These are phyloP conservation scores for Chelonoidis abingdonii DNA, from an alignment of 2,113 vertebrate species.

Conservation along the genomic window DNA sequence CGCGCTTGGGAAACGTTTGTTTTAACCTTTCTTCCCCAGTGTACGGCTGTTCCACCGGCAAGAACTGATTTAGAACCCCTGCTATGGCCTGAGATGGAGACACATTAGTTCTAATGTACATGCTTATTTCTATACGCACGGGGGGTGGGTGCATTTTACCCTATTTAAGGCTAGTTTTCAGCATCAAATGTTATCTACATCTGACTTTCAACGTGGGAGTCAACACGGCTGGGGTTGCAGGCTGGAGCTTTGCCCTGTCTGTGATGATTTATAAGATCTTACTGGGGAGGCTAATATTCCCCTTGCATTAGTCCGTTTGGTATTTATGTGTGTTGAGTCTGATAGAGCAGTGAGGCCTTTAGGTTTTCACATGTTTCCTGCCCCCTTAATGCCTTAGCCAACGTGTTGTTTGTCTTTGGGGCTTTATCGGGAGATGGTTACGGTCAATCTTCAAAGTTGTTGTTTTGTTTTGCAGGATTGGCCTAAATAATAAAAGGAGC, in stretches of 20 bases:
- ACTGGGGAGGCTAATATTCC: neutral
- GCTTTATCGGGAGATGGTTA: neutral
- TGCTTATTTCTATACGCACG: neutral
- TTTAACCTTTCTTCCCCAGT: neutral
- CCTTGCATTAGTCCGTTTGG: neutral
- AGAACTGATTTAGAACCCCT: neutral
- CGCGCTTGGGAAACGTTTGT: rapidly evolving
- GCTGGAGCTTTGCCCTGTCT: neutral
- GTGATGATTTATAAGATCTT: rapidly evolving
- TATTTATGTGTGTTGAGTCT: rapidly evolving
- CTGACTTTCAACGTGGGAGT: neutral
- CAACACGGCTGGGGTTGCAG: neutral
- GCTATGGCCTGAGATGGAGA: neutral
- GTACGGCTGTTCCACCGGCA: neutral
- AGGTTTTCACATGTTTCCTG: neutral
- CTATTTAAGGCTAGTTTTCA: neutral
- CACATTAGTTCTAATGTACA: neutral
- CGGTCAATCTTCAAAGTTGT: neutral
- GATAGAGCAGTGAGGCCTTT: neutral
- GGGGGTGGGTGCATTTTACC: neutral
- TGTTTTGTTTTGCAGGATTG: neutral
- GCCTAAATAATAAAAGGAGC: neutral
- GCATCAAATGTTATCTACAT: too few relatives aligned
- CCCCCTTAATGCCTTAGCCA: neutral
- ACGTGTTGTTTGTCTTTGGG: rapidly evolving